phyloP scores from a whole-genome alignment of 2,113 vertebrate species.

The Lasiurus cinereus region DNA sequence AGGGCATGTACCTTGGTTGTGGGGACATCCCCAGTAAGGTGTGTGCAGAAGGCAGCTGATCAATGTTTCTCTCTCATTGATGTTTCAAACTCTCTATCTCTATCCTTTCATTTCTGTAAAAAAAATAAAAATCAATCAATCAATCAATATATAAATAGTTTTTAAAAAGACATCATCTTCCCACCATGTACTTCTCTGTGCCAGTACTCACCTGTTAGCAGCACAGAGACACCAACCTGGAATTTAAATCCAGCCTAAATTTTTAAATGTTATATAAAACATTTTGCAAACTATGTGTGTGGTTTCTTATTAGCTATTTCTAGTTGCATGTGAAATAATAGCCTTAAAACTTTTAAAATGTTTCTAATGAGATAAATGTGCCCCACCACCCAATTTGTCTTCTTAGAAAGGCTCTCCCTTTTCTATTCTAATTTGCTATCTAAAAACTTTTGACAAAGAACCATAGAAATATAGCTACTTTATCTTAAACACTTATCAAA shows the following conservation, averaged over 20 bases:
- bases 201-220: background rate
- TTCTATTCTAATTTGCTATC: background rate
- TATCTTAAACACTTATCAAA: background rate
- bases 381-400: background rate
- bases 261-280: background rate
- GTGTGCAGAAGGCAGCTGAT: too few species aligned
- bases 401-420: background rate
- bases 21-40: too few species aligned
- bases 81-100: too few species aligned
- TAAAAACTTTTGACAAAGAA: conserved; percentile 31
- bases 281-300: background rate
- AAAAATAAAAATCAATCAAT: too few species aligned
- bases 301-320: background rate
- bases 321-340: conserved; percentile 18
- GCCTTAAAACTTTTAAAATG: conserved; percentile 6
- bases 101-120: too few species aligned
- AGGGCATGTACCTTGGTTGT: too few species aligned
- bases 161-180: background rate
- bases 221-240: background rate
- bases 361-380: conserved; percentile 30
- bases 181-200: background rate
- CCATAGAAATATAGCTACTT: background rate
- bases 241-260: background rate
- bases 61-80: too few species aligned
- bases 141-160: too few species aligned